A percentile compares a stretch with the other conserved stretches of the same genome.
These are phyloP conservation scores for Kryptolebias marmoratus DNA, from an alignment of 2,113 vertebrate species.

Conservation along the genomic window DNA sequence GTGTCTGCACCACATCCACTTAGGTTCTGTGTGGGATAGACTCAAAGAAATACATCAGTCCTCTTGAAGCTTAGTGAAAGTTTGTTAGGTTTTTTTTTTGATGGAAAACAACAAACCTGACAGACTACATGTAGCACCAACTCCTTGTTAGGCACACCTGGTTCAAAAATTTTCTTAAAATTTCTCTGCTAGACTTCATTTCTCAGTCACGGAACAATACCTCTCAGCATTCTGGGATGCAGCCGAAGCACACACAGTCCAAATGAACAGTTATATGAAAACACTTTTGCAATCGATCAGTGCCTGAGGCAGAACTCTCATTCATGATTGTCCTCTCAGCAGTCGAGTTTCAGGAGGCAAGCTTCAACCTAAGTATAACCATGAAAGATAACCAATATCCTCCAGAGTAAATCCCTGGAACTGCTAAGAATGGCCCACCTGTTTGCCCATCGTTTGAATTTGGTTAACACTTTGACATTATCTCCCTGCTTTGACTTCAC, in stretches of 20 bases:
- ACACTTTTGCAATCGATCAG: conserved; percentile 73
- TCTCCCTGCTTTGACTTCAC: conserved; percentile 20
- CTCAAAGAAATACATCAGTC: conserved; percentile 32
- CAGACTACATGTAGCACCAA: conserved; percentile 22
- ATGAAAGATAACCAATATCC: conserved; percentile 65
- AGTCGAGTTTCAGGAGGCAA: conserved; percentile 63
- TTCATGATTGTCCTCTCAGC: conserved; percentile 74
- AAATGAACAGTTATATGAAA: conserved; percentile 76
- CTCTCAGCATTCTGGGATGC: conserved; percentile 63
- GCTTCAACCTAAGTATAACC: conserved; percentile 59
- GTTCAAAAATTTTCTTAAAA: conserved; percentile 65
- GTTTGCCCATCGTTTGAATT: conserved; percentile 49
- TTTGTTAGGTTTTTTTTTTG: conserved; percentile 51
- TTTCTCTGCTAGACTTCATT: conserved; percentile 64
- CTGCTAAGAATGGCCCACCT: conserved; percentile 40
- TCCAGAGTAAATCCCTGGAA: conserved; percentile 44
- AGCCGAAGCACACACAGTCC: conserved; percentile 55
- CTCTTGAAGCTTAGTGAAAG: conserved; percentile 36
- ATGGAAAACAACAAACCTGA: conserved; percentile 66
- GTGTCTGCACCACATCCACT: conserved; percentile 34
- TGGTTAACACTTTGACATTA: conserved; percentile 35
- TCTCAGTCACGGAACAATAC: conserved; percentile 68
- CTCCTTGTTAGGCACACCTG: conserved; percentile 44
- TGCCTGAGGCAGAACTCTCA: conserved; percentile 73
- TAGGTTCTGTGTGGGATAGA: conserved; percentile 7